Evolutionary conservation across 2,888 invertebrate species (phyloP).

Genomic region (Strigamia maritima): DNA sequence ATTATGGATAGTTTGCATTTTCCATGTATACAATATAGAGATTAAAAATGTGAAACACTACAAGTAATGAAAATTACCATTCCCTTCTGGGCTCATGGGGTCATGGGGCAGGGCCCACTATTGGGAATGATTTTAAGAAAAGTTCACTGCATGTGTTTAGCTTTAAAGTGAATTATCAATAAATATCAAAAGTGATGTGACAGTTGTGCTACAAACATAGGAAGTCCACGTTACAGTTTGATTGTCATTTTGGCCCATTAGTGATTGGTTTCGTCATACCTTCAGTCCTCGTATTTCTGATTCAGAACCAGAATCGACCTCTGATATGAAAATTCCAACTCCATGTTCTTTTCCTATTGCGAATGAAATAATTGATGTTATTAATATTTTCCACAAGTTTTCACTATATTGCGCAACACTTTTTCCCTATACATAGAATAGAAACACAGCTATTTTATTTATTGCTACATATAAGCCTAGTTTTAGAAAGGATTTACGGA

Average conservation of each 20-base stretch:
- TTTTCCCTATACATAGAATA: no score
- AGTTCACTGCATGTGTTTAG: no score
- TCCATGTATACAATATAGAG: background rate
- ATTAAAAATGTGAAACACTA: no score
- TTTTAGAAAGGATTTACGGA: background rate
- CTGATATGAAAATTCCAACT: conserved; percentile 87
- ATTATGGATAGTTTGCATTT: background rate
- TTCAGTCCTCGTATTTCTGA: conserved; percentile 80
- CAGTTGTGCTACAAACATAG: background rate
- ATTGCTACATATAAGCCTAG: conserved; percentile 3
- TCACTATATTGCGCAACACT: no score
- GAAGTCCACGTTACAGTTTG: background rate
- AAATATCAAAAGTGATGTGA: no score
- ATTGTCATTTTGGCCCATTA: background rate
- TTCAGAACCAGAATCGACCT: conserved; percentile 80
- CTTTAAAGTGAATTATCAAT: no score
- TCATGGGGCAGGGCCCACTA: no score
- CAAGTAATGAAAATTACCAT: no score
- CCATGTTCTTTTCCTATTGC: conserved; percentile 86
- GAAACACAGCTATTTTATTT: background rate
- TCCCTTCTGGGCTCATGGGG: no score
- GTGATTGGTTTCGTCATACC: conserved; percentile 56
- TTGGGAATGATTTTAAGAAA: no score
- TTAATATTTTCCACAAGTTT: background rate
- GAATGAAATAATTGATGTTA: conserved; percentile 71